phyloP scores from a whole-genome alignment of 2,888 invertebrate genomes.

The Linyphia triangularis region DNA sequence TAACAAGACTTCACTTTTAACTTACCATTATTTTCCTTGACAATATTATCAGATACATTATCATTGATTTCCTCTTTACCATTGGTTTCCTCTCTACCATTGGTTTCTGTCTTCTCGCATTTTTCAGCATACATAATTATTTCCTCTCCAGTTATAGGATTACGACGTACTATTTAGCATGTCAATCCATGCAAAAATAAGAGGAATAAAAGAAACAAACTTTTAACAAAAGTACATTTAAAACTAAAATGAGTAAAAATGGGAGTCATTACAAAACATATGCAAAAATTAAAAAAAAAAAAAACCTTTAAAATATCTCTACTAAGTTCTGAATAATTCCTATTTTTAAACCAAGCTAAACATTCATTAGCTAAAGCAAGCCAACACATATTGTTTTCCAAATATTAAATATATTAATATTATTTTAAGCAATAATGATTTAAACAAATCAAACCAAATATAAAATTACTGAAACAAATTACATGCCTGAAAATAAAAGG shows the following conservation, averaged over 20 bases:
- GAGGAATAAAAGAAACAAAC: background rate
- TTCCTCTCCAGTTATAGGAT: constrained; percentile 71
- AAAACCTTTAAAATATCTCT: background rate
- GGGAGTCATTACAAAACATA: background rate
- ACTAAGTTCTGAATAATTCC: no score
- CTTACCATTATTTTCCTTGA: constrained; percentile 39
- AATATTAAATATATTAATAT: no score
- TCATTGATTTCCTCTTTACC: constrained; percentile 12
- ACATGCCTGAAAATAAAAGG: no score
- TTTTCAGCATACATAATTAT: constrained; percentile 43
- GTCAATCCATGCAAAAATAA: constrained; percentile 60
- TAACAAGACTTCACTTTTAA: background rate
- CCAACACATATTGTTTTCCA: background rate
- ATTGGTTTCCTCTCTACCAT: constrained; percentile 17
- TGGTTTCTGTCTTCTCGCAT: background rate
- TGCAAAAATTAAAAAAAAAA: background rate
- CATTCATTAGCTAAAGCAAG: background rate
- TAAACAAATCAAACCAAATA: no score
- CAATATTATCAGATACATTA: constrained; percentile 8
- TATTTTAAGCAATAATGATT: no score
- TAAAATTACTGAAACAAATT: no score
- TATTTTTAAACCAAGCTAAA: background rate
- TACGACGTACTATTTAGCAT: constrained; percentile 64
- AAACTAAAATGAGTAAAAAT: background rate
- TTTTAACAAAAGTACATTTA: constrained; percentile 7